phyloP scores from a whole-genome alignment of 2,797 vertebrate species.

The Philypnodon macrostomus region DNA sequence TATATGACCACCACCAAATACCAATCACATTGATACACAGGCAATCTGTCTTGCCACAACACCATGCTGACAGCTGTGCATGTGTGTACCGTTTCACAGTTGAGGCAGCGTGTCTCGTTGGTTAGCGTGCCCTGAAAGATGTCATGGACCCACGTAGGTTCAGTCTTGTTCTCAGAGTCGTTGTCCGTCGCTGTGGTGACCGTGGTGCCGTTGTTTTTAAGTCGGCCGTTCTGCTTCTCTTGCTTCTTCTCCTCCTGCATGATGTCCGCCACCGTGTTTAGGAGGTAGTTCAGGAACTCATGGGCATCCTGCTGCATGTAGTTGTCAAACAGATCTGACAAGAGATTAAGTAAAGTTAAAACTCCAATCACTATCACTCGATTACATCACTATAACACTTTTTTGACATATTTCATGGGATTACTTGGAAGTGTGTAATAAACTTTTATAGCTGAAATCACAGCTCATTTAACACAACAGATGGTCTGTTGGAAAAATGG shows the following conservation, averaged over 20 bases:
- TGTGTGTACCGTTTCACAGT: constrained; percentile 98
- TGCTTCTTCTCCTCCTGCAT: constrained; percentile 97
- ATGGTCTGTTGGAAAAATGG: background rate
- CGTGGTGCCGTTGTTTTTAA: constrained; percentile 89
- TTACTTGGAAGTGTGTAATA: background rate
- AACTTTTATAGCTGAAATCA: background rate
- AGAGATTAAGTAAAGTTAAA: background rate
- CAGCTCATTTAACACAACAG: background rate
- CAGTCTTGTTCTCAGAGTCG: constrained; percentile 80
- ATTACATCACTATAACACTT: too few species aligned
- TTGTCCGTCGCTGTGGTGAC: constrained; percentile 70
- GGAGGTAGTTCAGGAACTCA: constrained; percentile 96
- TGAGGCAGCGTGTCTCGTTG: constrained; percentile 97
- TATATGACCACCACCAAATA: too few species aligned
- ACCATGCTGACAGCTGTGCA: too few species aligned
- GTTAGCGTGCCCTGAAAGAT: constrained; percentile 98
- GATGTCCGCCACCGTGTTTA: constrained; percentile 97
- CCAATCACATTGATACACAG: too few species aligned
- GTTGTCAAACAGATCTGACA: constrained; percentile 94
- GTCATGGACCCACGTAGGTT: constrained; percentile 96
- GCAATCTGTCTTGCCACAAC: too few species aligned
- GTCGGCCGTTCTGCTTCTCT: constrained; percentile 92
- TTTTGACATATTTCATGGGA: too few species aligned
- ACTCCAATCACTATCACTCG: too few species aligned
- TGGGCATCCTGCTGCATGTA: constrained; percentile 99